Percentiles rank a stretch among this genome's conserved stretches.
These are phyloP conservation scores for Myotis planiceps DNA, from an alignment of 2,797 vertebrate species.

Conservation along the genomic window DNA sequence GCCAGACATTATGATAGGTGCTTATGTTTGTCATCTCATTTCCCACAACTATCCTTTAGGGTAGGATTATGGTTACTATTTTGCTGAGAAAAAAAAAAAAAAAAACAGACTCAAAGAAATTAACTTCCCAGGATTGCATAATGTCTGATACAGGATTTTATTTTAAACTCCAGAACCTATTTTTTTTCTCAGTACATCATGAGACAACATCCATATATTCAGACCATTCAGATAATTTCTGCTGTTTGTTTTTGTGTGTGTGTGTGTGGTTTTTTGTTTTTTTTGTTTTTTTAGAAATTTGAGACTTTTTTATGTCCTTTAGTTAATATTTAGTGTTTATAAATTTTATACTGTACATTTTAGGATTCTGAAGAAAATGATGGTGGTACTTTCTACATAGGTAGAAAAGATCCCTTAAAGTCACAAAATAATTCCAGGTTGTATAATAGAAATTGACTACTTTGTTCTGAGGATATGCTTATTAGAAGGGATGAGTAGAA, in stretches of 20 bases:
- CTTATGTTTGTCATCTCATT: not conserved
- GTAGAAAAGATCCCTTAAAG: not conserved
- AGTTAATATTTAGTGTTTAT: slow-evolving; percentile 24
- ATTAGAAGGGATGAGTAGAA: not conserved
- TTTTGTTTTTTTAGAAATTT: not conserved
- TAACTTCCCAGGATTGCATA: not conserved
- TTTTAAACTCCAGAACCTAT: slow-evolving; percentile 6
- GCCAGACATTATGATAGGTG: not conserved
- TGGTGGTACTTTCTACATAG: not conserved
- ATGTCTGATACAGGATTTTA: not conserved
- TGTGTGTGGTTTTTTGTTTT: not conserved
- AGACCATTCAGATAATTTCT: not conserved
- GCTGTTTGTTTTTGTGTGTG: not conserved
- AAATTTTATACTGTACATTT: not conserved
- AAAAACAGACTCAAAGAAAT: not conserved
- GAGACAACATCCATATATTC: not conserved
- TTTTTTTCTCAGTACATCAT: not conserved
- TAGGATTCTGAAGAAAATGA: slow-evolving; percentile 36
- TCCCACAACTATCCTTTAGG: not conserved
- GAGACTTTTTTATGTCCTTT: not conserved
- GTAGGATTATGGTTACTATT: not conserved
- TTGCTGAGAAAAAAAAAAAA: not conserved
- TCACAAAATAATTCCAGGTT: slow-evolving; percentile 18
- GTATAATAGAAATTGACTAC: not conserved
- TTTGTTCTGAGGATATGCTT: not conserved